Base-by-base conservation (phyloP, 2,888 invertebrate species). In the Netelia fuscicornis region DNA sequence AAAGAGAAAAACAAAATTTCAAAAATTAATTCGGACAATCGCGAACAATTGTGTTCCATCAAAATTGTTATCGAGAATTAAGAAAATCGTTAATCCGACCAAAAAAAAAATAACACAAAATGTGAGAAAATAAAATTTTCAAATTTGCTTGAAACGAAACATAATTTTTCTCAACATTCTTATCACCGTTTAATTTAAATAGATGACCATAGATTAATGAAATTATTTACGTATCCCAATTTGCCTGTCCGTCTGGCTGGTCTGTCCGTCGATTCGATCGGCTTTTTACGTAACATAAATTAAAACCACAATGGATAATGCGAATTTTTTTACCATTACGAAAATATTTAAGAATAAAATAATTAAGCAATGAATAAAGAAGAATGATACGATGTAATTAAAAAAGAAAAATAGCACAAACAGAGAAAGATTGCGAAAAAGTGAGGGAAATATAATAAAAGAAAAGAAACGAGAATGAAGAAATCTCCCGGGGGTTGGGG, bases 231-330 rank as follows among this genome's bases (percentile, higher is more conserved):
- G 13, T 64, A 74, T 23, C 30, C 52, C 52, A 82, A 85, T 87
- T 88, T 87, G 88, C 86, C 89, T 89, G 90, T 91, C 91, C 89
- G 92, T 91, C 90, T 89, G 90, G 87, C 89, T 87, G 86, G 88
- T 90, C 90, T 89, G 92, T 91, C 91, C 87, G 89, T 90, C 88
- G 84, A 72, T n/a, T 88, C 89, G 81, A 88, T 87, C 75, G 83
- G 76, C 81, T 83, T 74, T 60, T 25, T 2, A 78, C 62, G 75
- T 60, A 60, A 71, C 30, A 52, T 58, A 17, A 17, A 17, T 17
- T 17, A 17, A 48, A 60, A 52, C 10, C 54, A 58, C 37, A 54
- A 62, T 42, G 42, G 42, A 72, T 48, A 65, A 25, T 64, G 37
- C 52, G 42, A 60, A 65, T 74, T 9, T 17, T 0, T 42, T 44